Evolutionary conservation across 2,797 vertebrate species (phyloP), one percentile per base, ranked within the genome.

Genomic region (Cryptoblepharus egeriae): DNA sequence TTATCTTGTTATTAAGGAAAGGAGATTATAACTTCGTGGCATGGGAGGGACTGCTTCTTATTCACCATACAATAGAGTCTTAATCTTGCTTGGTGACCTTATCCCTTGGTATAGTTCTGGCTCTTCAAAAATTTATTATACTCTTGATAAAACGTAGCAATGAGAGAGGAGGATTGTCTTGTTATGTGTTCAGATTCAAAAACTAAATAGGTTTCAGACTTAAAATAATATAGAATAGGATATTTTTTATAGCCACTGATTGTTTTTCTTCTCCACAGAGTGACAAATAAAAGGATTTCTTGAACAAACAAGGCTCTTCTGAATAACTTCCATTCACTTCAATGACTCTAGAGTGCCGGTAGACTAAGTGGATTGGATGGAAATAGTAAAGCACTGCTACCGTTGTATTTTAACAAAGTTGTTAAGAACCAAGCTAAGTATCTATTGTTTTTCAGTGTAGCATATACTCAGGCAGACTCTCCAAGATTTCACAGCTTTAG

Each of bases 1-100:
- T 70, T 28, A 78, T 85, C 49, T 90, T n/a, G n/a, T 71, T 85
- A 39, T 88, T 90, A 88, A 92, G 57, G 81, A 10, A 85, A 80
- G 83, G 82, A 45, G 64, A 58, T 87, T 91, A 87, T 72, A 71
- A 84, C 71, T 61, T 74, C 67, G 12, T 84, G 55, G 55, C 77
- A 75, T 69, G 45, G 77, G 77, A 79, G 71, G 63, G 76, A 24
- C 77, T 39, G 42, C 67, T 79, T 84, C 77, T 75, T 79, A 61
- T 75, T 79, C 64, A 49, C 28, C 71, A 82, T 75, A 79, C 82
- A 84, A 79, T 79, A 57, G 82, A 79, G 30, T 30, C 61, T 37
- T 75, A 81, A 81, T 81, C 77, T 74, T 73, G 75, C 70, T 75
- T 67, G 70, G 63, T 35, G 77, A 79, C 77, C 72, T 84, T 79